Base-by-base conservation (phyloP, 1,140 invertebrate species). In the Drosophila micromelanica region DNA sequence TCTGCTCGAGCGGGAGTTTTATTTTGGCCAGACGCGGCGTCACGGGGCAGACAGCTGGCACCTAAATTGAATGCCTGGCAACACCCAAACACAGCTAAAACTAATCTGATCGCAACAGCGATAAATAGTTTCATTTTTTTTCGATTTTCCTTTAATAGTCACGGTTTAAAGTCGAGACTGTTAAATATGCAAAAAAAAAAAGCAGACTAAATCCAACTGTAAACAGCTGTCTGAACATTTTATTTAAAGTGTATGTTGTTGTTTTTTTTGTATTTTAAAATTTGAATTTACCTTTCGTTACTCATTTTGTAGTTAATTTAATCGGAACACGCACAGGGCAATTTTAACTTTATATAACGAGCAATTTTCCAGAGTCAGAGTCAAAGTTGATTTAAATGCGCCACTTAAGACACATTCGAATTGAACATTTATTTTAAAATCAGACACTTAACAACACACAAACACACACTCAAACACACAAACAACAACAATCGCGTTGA, bases 251-350 rank as follows among this genome's bases (percentile, higher is more conserved):
- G 17, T 62, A 54, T 48, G 43, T 48, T 54, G 43, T 69, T 61
- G 60, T 57, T 65, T 40, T 78, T 8, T 12, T 35, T 17, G 9
- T 35, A 6, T 11, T 46, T 48, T 49, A 49, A 62, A 46, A 43
- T 48, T 67, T 30, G 35, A 63, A 74, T 74, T 76, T 86, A 86
- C 81, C 81, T 86, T 74, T 86, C 70, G 82, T 62, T 79, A 62
- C 60, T 81, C 81, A 86, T 86, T 81, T 86, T 68, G 65, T 37
- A 61, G 60, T 35, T 74, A 77, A 85, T 86, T 59, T 62, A 73
- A 49, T 76, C 57, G 27, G 37, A 59, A 45, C 69, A 76, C 62
- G 70, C 70, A 54, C 56, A 30, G 32, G 6, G 40, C 49, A 71
- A 77, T 76, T 76, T 52, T 3, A 52, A 52, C 48, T 64, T 67